Evolutionary conservation across 2,113 vertebrate species (phyloP), one percentile per base, ranked within the genome.

Genomic region (Ochotona curzoniae): DNA sequence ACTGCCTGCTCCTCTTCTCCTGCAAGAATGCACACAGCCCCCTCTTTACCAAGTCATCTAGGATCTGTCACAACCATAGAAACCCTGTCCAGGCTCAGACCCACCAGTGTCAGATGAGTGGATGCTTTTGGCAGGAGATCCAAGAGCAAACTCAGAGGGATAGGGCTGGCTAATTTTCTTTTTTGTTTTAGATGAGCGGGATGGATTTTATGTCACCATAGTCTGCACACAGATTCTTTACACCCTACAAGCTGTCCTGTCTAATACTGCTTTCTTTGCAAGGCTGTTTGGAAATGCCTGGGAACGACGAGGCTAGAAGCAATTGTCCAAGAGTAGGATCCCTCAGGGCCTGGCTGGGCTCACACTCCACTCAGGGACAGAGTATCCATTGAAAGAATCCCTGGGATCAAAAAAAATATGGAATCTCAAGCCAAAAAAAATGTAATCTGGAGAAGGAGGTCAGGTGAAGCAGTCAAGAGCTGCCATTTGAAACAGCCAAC

Each of bases 181-280:
- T 44, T 75, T 30, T 38, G 70, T 54, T 67, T 17, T 17, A 89
- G 66, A 54, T 32, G 75, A 89, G 86, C 30, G 51, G 61, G 88
- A 32, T 1, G 15, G 78, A 67, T 81, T 78, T 95, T 84, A 38
- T 44, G 66, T 93, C 64, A 28, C 14, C 64, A 28, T 7, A 25
- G 38, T 63, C 69, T 91, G 71, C 64, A 63, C 70, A 26, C 63
- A 75, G 88, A 83, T 74, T 89, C 38, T 81, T 91, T 69, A 54
- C n/a, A 74, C 13, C 25, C 71, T 49, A 26, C 26, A 44, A 87
- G 51, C 26, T 51, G 57, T 60, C 66, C 49, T 93, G 23, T 49
- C 73, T 83, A 30, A 67, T 79, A 32, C 15, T 8, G 1, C 38
- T 63, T 54, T 82, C 28, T 89, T 84, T 54, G 38, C n/a, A 76